Base-by-base conservation (phyloP, 2,888 invertebrate genomes). In the Nyleta sp. region DNA sequence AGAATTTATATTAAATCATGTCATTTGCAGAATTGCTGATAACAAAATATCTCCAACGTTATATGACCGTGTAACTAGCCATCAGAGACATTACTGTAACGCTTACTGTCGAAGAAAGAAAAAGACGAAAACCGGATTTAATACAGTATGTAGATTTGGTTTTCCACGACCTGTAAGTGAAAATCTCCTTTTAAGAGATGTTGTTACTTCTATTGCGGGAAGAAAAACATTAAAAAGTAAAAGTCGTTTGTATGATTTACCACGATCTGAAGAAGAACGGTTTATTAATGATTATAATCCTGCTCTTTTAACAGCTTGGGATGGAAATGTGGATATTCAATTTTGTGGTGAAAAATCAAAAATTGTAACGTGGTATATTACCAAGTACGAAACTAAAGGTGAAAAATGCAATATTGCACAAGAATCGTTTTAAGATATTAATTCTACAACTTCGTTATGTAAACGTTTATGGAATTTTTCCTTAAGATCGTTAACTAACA, bases 361-460 rank as follows among this genome's bases (percentile, higher is more conserved):
- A 33, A 52, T 52, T 38, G 38, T 55, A 10, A 55, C 75, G 8
- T 82, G 78, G 57, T 87, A 87, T 40, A 40, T 84, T 5, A 86
- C 84, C 4, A 87, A 86, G 70, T 87, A 88, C 75, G 81, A 77
- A 13, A 83, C 85, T 0, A 87, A 88, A 82, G 55, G 75, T n/a
- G 87, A 87, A 81, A 87, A 85, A 68, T 81, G 72, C 64, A 68
- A 83, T 57, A 33, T 52, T 5, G 57, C 48, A 7, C 22, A 44
- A 33, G 81, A 84, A 24, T 64, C 65, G 5, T 86, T 87, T 62
- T 62, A 84, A 13, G 72, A 82, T 18, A 83, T 88, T 22, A 11
- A 35, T 11, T 84, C 83, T 22, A 86, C 83, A 22, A 87, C 87
- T 80, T 53, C 83, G 18, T 50, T 88, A 4, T 38, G 60, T 48